Base-by-base conservation (phyloP, 1,140 invertebrate species). In the Papilio polytes region DNA sequence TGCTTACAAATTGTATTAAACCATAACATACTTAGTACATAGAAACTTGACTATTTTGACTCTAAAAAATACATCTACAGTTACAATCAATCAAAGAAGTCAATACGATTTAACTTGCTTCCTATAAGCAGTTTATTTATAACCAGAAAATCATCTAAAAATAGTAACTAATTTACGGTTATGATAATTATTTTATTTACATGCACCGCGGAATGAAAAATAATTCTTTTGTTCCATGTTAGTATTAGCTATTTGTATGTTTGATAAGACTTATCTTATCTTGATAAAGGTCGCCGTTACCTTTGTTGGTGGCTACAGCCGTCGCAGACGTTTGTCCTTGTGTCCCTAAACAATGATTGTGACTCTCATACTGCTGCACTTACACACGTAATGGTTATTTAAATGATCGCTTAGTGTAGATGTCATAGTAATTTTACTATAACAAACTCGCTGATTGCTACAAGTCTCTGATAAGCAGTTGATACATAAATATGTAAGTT, bases 211-310 rank as follows among this genome's bases (percentile, higher is more conserved):
- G 51, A 18, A 53, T n/a, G 15, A 48, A 59, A 59, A 59, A 59
- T n/a, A 22, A 13, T 26, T 66, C 20, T 66, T 66, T 26, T 26
- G 59, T 70, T n/a, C 63, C 15, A 31, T 31, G 20, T 70, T 15
- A 31, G 10, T 31, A 31, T 26, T 70, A 36, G 22, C 26, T 70
- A 31, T 70, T 70, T 70, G 13, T 15, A 15, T 31, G 12, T 70
- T 31, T 31, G 63, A 63, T 63, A 63, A 70, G 63, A 13, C 12
- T 31, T 70, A 70, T 70, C 63, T 70, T 70, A 70, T 70, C 63
- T 12, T 70, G 13, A 70, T 70, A 63, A 63, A 70, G 63, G 63
- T 70, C 63, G 36, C 12, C 22, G 10, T 15, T 70, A 26, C 26
- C 63, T 31, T 70, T 70, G 63, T 70, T 70, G 26, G 20, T 59